Base-by-base conservation (phyloP, 1,140 invertebrate genomes). In the Drosophila willistoni region DNA sequence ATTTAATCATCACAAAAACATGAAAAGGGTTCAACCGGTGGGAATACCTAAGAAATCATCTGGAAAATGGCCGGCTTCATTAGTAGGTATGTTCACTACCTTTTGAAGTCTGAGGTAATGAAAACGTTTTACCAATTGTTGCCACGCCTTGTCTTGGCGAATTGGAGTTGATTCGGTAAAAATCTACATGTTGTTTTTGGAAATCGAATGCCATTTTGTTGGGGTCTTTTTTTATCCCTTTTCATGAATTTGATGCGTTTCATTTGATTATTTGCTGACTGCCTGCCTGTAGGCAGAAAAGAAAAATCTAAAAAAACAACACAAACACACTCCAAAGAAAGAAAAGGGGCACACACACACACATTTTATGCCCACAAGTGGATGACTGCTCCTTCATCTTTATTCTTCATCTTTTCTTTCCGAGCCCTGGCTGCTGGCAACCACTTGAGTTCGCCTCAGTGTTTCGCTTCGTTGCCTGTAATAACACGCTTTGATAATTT, bases 401-500 rank as follows among this genome's bases (percentile, higher is more conserved):
- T 69, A 67, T 44, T 70, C 17, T 47, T 14, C 41, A 44, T 56
- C 60, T 57, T 41, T 51, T 34, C 63, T 73, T 56, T 25, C 29
- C 54, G 72, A 68, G 44, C 44, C 44, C 13, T 51, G 47, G 67
- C 79, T 7, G 17, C 13, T 51, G 56, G 71, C 79, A 84, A 51
- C 81, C 77, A 81, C 74, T 85, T 81, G 78, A 82, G 75, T 57
- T 71, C 62, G 78, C 47, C 60, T 64, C 44, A 57, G 44, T 63
- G 77, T 68, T 79, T 74, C 83, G 84, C 83, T 71, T 78, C 70
- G 84, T 75, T 89, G 84, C 65, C 67, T 63, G 82, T 86, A 91
- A 91, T 91, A 91, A 90, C 90, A 91, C 85, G 90, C 83, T 84
- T 89, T 90, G 82, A 89, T 91, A 91, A 91, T 84, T 91, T 91